Evolutionary conservation across 2,113 vertebrate genomes (phyloP).

Genomic region (Aspidoscelis tigris): DNA sequence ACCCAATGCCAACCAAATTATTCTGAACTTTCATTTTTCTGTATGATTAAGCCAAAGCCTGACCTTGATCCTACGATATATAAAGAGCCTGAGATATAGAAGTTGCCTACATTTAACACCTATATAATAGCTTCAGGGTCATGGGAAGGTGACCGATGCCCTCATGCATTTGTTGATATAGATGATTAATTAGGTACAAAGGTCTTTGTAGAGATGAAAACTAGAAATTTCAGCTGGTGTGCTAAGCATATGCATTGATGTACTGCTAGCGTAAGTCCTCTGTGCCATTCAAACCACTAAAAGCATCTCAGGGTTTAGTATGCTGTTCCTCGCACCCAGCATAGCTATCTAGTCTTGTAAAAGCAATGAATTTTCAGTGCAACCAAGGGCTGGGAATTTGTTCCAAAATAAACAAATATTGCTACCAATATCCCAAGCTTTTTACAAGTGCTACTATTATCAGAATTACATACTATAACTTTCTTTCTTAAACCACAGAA

Average conservation of each 20-base stretch:
- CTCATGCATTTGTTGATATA: constrained; percentile 50
- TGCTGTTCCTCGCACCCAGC: constrained; percentile 61
- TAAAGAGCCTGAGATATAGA: constrained; percentile 53
- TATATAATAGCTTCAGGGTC: constrained; percentile 50
- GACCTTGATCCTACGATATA: constrained; percentile 59
- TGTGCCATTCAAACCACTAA: constrained; percentile 57
- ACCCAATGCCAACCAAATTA: constrained; percentile 28
- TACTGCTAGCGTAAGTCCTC: constrained; percentile 43
- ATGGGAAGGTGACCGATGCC: constrained; percentile 63
- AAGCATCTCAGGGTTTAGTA: constrained; percentile 56
- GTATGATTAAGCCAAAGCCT: constrained; percentile 41
- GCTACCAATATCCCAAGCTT: constrained; percentile 68
- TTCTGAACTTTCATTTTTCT: constrained; percentile 33
- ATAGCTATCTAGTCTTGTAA: constrained; percentile 60
- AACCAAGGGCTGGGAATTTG: constrained; percentile 66
- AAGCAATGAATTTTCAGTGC: constrained; percentile 69
- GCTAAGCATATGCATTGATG: constrained; percentile 44
- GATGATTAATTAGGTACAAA: constrained; percentile 69
- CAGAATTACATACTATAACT: constrained; percentile 71
- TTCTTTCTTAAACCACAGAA: constrained; percentile 84
- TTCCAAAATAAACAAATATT: constrained; percentile 70
- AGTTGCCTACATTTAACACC: constrained; percentile 53
- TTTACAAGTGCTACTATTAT: constrained; percentile 71
- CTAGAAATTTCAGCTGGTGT: constrained; percentile 60
- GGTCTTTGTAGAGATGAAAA: constrained; percentile 54